Conservation (phyloP, 2,797 vertebrate species). For the Ctenosaura bakeri region DNA sequence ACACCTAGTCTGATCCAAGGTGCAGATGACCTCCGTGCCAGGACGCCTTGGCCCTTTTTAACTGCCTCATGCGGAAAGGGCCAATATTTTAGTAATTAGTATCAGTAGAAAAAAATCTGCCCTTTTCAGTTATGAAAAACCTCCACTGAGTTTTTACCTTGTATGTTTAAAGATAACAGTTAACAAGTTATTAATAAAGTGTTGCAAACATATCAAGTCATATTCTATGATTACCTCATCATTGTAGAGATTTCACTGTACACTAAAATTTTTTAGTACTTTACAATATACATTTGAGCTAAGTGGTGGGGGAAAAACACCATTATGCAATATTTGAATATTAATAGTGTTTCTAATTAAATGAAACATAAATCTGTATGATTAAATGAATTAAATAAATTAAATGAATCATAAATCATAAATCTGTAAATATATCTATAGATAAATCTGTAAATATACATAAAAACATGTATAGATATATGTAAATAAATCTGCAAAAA, state of each 20-base stretch:
- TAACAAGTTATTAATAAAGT: constrained; percentile 13
- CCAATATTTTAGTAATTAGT: background rate
- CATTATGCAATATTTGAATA: background rate
- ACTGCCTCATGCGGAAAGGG: too few species aligned
- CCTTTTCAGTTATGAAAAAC: constrained; percentile 9
- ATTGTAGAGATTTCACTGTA: constrained; percentile 10
- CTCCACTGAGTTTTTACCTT: background rate
- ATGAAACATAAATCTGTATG: constrained; percentile 17
- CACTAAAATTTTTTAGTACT: constrained; percentile 1
- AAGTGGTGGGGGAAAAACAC: background rate
- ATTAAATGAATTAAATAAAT: too few species aligned
- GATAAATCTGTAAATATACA: too few species aligned
- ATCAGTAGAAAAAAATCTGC: background rate
- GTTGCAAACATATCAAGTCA: background rate
- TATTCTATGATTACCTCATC: background rate
- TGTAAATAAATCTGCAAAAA: too few species aligned
- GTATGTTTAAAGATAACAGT: constrained; percentile 2
- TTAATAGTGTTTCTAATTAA: background rate
- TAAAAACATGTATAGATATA: too few species aligned
- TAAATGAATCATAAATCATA: too few species aligned
- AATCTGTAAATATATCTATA: too few species aligned
- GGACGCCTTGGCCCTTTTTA: too few species aligned
- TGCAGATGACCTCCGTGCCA: too few species aligned
- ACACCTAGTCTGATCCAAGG: too few species aligned
- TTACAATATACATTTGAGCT: background rate